Evolutionary conservation across 1,140 invertebrate species (phyloP), one percentile per base, ranked within the genome.

Genomic region (Ceratina calcarata): DNA sequence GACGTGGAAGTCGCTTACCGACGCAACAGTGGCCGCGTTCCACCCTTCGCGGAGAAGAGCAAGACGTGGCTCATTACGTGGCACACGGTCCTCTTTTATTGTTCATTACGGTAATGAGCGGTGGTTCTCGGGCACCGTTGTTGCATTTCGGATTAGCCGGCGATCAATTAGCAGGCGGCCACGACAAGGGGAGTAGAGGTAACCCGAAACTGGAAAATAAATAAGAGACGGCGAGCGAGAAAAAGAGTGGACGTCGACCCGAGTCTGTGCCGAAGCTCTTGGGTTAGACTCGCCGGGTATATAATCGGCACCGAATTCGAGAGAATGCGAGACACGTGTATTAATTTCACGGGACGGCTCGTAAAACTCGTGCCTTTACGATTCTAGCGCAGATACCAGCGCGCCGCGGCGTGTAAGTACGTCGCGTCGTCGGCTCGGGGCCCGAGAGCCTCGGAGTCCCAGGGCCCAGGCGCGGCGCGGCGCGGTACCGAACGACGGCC

Each of bases 321-420:
- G 88, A 88, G 84, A 86, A 86, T 84, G 85, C 87, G 79, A 89
- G 86, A 90, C 86, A 89, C 89, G 87, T 89, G 89, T 90, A 89
- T 90, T 90, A 90, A 90, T 90, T 89, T 89, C 89, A 87, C 82
- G 77, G 84, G 86, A 89, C 88, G 85, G 86, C 85, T 90, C 89
- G 88, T 90, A 89, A 90, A 89, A 85, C 87, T 84, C 84, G 81
- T 88, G 70, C 86, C 87, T 90, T 90, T 89, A 90, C 85, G 89
- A 90, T 89, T 89, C 87, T 89, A 89, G 88, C 85, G 85, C 87
- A 90, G 88, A 90, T 89, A 90, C 83, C 66, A 80, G 70, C 78
- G 55, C 55, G 55, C 16, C 55, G 15, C 55, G 55, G 16, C 55
- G 55, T 57, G 55, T 57, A 80, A 68, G 51, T 70, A 72, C 74